A percentile compares a stretch with the other conserved stretches of the same genome.
phyloP scores from a whole-genome alignment of 2,888 invertebrate genomes.

The Conistra vaccinii region DNA sequence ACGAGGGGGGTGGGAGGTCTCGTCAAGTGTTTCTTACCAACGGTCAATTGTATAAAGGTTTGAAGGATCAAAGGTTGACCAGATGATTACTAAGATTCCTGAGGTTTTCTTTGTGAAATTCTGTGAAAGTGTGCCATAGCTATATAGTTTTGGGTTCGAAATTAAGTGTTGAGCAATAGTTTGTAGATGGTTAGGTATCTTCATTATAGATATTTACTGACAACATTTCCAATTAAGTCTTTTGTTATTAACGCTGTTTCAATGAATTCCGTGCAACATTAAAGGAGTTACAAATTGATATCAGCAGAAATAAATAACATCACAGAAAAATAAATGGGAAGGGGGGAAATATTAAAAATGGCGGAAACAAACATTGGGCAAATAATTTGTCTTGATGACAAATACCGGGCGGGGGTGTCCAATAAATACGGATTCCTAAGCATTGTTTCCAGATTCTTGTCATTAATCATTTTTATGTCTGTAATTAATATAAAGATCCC shows the following conservation, averaged over 20 bases:
- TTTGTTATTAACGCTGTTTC: neutral
- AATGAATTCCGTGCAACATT: neutral
- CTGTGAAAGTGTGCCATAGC: constrained; percentile 24
- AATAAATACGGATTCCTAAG: constrained; percentile 85
- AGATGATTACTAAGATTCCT: constrained; percentile 71
- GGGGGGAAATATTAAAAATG: constrained; percentile 74
- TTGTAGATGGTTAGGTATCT: neutral
- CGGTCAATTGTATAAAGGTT: constrained; percentile 63
- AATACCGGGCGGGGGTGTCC: constrained; percentile 81
- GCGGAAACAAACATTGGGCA: constrained; percentile 76
- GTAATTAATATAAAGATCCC: constrained; percentile 89
- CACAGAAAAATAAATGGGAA: constrained; percentile 46
- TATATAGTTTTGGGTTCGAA: constrained; percentile 31
- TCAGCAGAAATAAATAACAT: constrained; percentile 42
- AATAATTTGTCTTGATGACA: constrained; percentile 86
- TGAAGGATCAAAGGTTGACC: constrained; percentile 73
- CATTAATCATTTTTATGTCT: constrained; percentile 89
- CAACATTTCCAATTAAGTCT: neutral
- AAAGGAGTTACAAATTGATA: constrained; percentile 24
- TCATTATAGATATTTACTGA: constrained; percentile 18
- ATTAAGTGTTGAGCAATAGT: constrained; percentile 21
- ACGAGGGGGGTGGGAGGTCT: constrained; percentile 62
- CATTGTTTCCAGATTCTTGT: constrained; percentile 86
- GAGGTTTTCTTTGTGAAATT: constrained; percentile 64
- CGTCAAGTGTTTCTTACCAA: constrained; percentile 69